Evolutionary conservation across 2,888 invertebrate species (phyloP).

Genomic region (Caradrina clavipalpis): DNA sequence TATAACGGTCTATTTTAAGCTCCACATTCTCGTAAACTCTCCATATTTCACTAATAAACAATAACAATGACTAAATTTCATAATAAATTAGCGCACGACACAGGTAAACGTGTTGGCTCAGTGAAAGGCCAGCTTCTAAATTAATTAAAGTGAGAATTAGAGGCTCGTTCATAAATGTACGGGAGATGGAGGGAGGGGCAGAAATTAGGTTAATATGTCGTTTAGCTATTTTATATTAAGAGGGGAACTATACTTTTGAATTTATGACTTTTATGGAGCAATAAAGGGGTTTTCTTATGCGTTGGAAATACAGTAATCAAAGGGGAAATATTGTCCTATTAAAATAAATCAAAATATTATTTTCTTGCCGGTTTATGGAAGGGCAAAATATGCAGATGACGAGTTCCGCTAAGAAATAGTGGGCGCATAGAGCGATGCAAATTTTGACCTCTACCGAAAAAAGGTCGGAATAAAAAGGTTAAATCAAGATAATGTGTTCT

Average conservation of each 20-base stretch:
- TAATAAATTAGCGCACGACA: conserved; percentile 52
- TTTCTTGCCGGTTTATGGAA: not conserved
- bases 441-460: conserved; percentile 9
- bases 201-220: conserved; percentile 56
- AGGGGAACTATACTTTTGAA: conserved; percentile 33
- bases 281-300: conserved; percentile 13
- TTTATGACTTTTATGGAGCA: conserved; percentile 36
- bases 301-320: conserved; percentile 16
- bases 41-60: conserved; percentile 40
- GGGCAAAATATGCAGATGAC: too few relatives aligned
- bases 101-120: conserved; percentile 41
- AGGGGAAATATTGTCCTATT: not conserved
- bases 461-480: conserved; percentile 8
- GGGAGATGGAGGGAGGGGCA: conserved; percentile 1
- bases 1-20: conserved; percentile 12
- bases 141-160: conserved; percentile 59
- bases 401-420: too few relatives aligned
- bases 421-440: not conserved
- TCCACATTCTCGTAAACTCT: conserved; percentile 12
- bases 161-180: conserved; percentile 44
- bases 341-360: conserved; percentile 7
- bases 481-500: conserved; percentile 24
- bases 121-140: conserved; percentile 49
- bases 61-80: conserved; percentile 56
- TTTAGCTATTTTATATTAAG: conserved; percentile 42